A percentile compares a stretch with the other conserved stretches of the same genome.
phyloP scores from a whole-genome alignment of 2,888 invertebrate species.

The Cryptocephalus moraei region DNA sequence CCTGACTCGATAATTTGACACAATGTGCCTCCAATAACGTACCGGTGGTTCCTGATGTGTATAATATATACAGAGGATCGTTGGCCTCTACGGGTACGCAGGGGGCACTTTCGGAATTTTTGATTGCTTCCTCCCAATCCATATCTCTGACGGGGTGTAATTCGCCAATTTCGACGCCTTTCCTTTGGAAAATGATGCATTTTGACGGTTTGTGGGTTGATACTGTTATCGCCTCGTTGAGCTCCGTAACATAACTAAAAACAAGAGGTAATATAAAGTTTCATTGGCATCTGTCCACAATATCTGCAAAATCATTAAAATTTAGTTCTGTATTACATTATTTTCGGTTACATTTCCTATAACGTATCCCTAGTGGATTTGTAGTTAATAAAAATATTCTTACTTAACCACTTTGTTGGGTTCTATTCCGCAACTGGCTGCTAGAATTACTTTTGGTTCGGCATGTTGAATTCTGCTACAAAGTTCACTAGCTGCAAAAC shows the following conservation, averaged over 20 bases:
- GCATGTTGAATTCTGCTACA: conserved; percentile 79
- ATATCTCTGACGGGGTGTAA: conserved; percentile 59
- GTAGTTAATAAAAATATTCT: conserved; percentile 2
- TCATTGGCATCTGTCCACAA: no score
- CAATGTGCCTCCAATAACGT: conserved; percentile 19
- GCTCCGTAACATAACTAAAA: conserved; percentile 62
- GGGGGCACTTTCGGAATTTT: conserved; percentile 54
- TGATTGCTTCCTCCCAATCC: conserved; percentile 66
- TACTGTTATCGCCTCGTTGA: conserved; percentile 70
- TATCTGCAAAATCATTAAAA: no score
- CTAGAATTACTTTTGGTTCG: conserved; percentile 78
- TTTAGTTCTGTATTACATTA: no score
- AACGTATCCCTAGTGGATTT: background rate
- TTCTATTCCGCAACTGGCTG: conserved; percentile 86
- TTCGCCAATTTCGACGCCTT: conserved; percentile 52
- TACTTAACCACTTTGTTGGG: conserved; percentile 65
- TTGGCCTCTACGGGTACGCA: conserved; percentile 83
- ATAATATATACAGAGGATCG: conserved; percentile 83
- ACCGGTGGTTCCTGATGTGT: conserved; percentile 85
- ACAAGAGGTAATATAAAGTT: background rate
- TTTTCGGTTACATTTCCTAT: no score
- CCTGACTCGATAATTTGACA: no score
- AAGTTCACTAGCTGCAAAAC: conserved; percentile 84
- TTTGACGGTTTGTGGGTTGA: conserved; percentile 62
- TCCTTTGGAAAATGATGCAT: conserved; percentile 76